Evolutionary conservation across 2,888 invertebrate species (phyloP), one percentile per base, ranked within the genome.

Genomic region (Plebejus melissa): DNA sequence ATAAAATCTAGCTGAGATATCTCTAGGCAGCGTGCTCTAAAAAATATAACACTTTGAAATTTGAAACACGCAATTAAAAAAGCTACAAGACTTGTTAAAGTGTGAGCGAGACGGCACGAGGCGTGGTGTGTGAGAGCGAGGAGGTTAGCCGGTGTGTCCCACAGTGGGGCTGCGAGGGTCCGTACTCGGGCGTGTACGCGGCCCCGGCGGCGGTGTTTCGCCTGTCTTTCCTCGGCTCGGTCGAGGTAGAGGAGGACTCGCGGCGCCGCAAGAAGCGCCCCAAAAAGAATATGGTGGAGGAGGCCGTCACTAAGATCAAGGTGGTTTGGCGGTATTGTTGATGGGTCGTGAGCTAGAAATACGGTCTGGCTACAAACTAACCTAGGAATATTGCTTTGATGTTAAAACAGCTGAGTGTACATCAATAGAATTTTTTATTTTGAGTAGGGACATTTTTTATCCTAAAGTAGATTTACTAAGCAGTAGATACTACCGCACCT

Each of bases 221-320:
- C 82, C 96, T 97, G 82, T 94, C 96, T 84, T 97, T 97, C 95
- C 96, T 97, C 88, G 97, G 97, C 90, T 97, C 97, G 85, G 96
- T 97, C 88, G 97, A 97, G 94, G 96, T 97, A 88, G 96, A 97
- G 89, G 97, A 97, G 94, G 96, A 96, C 94, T 95, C 95, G 85
- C 93, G 96, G 83, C 94, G 96, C 83, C 94, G 96, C 85, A 95
- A 96, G 90, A 96, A 95, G 90, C 94, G 97, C 85, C 96, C 95
- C 94, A 97, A 97, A 96, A 97, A 97, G 95, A 96, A 96, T 94
- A 97, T 97, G 97, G 97, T 97, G 86, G 97, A 97, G 94, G 96
- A 97, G 90, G 97, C 97, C 84, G 97, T 97, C 93, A 95, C 96
- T 91, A 97, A 96, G 94, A 96, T 97, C 88, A 97, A 97, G 97